Base-by-base conservation (phyloP, 92 coral and sea anemone species). In the Epizoanthus rinbou region DNA sequence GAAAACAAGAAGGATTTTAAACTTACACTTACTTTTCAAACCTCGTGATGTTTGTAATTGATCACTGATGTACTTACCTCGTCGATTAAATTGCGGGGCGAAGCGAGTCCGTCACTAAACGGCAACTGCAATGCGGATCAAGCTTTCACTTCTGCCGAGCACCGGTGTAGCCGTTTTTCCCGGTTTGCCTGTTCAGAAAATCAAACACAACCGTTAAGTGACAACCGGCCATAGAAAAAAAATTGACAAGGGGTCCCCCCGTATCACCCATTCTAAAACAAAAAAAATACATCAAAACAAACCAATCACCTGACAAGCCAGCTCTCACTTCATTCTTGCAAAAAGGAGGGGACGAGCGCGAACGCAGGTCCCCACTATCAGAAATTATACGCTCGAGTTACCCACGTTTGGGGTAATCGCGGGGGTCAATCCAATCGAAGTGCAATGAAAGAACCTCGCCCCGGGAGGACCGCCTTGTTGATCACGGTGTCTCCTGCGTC, bases 301-400 rank as follows among this genome's bases (percentile, higher is more conserved):
- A 28, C 31, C 31, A 28, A 28, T 28, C 2, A 28, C 31, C 31
- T 28, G 31, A 28, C 31, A 28, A 28, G 31, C 31, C 0, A 28
- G 31, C 0, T 28, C 31, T 28, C 31, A 2, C 31, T 28, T 0
- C 31, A n/a, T 28, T 28, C 31, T n/a, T n/a, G n/a, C n/a, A n/a
- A n/a, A 28, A 28, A 2, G 31, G 43, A 37, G 92, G 92, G 92
- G 92, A 79, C 93, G 80, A 90, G 93, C 86, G 90, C 88, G 86
- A 84, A 86, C 86, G 90, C 90, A 86, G 90, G 90, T 83, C 93
- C 93, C 89, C 91, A 87, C 91, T 87, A 90, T 91, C 93, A 84
- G 87, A 90, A 90, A 87, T 90, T 90, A 90, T 90, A 90, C 89
- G 90, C 93, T 89, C 88, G 90, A 89, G 92, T 89, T 89, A 89